Conservation (phyloP, 2,888 invertebrate genomes). For the Laothoe populi region DNA sequence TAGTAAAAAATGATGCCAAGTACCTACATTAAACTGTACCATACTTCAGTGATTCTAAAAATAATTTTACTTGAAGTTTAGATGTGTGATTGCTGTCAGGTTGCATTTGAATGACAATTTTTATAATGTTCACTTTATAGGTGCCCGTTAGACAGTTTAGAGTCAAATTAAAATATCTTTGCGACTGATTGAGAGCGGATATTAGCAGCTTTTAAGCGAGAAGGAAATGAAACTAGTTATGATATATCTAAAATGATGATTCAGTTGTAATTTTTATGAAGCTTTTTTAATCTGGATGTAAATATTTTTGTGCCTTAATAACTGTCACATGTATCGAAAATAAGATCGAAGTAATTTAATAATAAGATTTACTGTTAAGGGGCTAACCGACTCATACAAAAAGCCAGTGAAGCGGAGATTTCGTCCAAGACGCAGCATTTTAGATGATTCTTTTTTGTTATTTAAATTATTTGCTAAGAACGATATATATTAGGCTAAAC, state of each 20-base stretch:
- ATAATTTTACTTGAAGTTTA: not conserved
- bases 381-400: no score
- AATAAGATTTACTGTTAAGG: not conserved
- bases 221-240: slow-evolving; percentile 28
- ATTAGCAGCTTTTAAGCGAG: slow-evolving; percentile 26
- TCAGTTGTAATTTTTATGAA: slow-evolving; percentile 9
- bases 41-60: not conserved
- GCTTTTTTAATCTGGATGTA: slow-evolving; percentile 15
- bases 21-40: no score
- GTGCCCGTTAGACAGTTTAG: slow-evolving; percentile 11
- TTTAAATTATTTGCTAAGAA: no score
- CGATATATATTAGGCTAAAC: no score
- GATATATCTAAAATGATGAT: slow-evolving; percentile 12
- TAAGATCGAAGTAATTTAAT: not conserved
- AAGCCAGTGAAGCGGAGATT: no score
- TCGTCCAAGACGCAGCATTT: no score
- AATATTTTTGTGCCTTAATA: not conserved
- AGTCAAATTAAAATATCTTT: slow-evolving; percentile 17
- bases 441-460: no score
- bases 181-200: slow-evolving; percentile 22
- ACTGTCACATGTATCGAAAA: no score
- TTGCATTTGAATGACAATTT: slow-evolving; percentile 13
- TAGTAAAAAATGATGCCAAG: no score
- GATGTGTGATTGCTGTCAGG: slow-evolving; percentile 23
- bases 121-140: not conserved